A percentile compares a stretch with the other conserved stretches of the same genome.
phyloP scores from a whole-genome alignment of 2,888 invertebrate species.

The Parnassius glacialis region DNA sequence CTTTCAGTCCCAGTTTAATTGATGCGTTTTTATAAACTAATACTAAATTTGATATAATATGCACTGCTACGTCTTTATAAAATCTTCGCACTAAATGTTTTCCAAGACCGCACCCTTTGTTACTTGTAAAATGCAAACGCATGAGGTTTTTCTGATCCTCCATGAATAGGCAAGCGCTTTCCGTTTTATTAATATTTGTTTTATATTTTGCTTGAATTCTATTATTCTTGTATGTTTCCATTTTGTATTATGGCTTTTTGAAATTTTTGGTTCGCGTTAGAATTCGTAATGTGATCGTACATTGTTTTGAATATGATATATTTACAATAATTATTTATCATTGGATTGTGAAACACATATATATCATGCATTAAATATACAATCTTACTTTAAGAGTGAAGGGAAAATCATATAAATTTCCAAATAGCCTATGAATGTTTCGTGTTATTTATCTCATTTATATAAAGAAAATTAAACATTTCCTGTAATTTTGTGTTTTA shows the following conservation, averaged over 20 bases:
- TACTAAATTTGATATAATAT: slow-evolving; percentile 43
- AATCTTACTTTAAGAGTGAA: too few species aligned
- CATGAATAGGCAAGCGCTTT: slow-evolving; percentile 37
- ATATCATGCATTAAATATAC: too few species aligned
- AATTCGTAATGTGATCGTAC: too few species aligned
- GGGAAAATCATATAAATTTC: too few species aligned
- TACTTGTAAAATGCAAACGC: slow-evolving; percentile 53
- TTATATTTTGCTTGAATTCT: slow-evolving; percentile 20
- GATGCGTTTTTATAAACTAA: slow-evolving; percentile 42
- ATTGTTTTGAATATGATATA: too few species aligned
- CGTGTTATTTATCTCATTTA: too few species aligned
- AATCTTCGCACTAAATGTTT: slow-evolving; percentile 70
- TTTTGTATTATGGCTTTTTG: too few species aligned
- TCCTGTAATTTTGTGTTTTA: slow-evolving; percentile 42
- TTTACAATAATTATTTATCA: too few species aligned
- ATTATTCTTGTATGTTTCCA: too few species aligned
- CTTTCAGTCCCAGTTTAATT: slow-evolving; percentile 43
- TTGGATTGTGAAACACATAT: too few species aligned
- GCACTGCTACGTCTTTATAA: slow-evolving; percentile 64
- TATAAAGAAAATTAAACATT: background rate
- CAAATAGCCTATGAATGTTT: too few species aligned
- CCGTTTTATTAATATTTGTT: slow-evolving; percentile 36
- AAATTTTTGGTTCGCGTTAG: too few species aligned
- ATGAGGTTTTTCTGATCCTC: slow-evolving; percentile 53
- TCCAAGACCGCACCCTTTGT: slow-evolving; percentile 60